Evolutionary conservation across 2,113 vertebrate species (phyloP), one percentile per base, ranked within the genome.

Genomic region (Porphyrio hochstetteri): DNA sequence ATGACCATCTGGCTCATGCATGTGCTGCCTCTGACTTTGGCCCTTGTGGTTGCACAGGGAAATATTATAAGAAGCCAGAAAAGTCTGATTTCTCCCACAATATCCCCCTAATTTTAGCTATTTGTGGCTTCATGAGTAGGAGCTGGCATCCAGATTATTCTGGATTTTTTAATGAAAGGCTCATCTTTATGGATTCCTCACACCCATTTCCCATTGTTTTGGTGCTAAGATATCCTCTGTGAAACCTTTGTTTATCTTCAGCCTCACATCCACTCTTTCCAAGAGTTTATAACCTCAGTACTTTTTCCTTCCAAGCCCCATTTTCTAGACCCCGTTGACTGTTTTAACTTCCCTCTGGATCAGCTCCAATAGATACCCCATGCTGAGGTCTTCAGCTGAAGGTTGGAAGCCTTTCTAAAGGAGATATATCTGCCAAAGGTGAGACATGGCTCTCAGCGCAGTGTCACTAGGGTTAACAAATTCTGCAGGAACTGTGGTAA

Each of bases 1-100:
- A 5, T 0, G 2, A 21, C 40, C 60, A 6, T 28, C 86, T 61
- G 63, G 36, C n/a, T 63, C 46, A 3, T 3, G 21, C 46, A 3
- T 3, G 21, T 25, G 23, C 11, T 10, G 2, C 44, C 27, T 80
- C 57, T 92, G 85, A 65, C 40, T 9, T 31, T 2, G 3, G 13
- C 24, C 50, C n/a, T 72, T 13, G 44, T 17, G 59, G 24, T 46
- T 79, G n/a, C 33, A 44, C 6, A 8, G 21, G n/a, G 15, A 74
- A 86, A 72, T 20, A 17, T 60, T 31, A 3, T 19, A 31, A 64
- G 35, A 59, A 48, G 4, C 3, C 56, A 59, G 65, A 53, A 82
- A 68, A 70, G 6, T 11, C 12, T 36, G 5, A 2, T 68, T 74
- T 59, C n/a, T 64, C 10, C 16, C 16, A 31, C 18, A 40, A 19